phyloP scores from a whole-genome alignment of 2,797 vertebrate species.

The Eulemur albifrons region DNA sequence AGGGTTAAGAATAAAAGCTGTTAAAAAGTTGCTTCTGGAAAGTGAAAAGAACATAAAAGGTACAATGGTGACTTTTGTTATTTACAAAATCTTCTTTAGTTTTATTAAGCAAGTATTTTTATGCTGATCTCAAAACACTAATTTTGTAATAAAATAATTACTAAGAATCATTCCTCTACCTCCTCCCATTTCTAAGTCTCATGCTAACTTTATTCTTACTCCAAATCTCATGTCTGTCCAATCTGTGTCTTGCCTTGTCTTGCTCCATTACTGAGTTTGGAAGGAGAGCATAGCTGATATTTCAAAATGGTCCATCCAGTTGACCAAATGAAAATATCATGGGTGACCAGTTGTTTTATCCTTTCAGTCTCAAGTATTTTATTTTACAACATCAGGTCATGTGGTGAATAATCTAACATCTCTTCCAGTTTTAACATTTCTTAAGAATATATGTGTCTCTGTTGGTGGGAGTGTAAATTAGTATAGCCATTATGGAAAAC shows the following conservation, averaged over 20 bases:
- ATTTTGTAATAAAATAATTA: not conserved
- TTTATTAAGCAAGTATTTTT: not conserved
- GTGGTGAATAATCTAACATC: not conserved
- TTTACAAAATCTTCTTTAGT: not conserved
- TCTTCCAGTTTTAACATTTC: not conserved
- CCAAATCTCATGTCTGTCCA: not conserved
- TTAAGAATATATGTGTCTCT: not conserved
- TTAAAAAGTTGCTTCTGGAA: not conserved
- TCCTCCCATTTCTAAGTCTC: not conserved
- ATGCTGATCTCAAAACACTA: not conserved
- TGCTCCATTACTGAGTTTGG: not conserved
- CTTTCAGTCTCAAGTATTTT: not conserved
- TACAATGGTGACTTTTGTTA: not conserved
- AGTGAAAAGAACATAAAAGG: not conserved
- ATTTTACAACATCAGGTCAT: not conserved
- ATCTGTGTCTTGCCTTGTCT: not conserved
- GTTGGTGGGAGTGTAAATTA: not conserved
- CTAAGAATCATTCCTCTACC: not conserved
- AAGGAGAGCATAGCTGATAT: fast-evolving
- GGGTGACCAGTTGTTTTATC: not conserved
- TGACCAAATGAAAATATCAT: not conserved
- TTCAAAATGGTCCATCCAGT: not conserved
- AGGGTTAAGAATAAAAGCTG: not conserved
- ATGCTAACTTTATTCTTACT: not conserved
- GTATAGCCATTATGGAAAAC: not conserved